A percentile compares a stretch with the other conserved stretches of the same genome.
These are phyloP conservation scores for Lepus timidus DNA, from an alignment of 2,113 vertebrate genomes.

Conservation along the genomic window DNA sequence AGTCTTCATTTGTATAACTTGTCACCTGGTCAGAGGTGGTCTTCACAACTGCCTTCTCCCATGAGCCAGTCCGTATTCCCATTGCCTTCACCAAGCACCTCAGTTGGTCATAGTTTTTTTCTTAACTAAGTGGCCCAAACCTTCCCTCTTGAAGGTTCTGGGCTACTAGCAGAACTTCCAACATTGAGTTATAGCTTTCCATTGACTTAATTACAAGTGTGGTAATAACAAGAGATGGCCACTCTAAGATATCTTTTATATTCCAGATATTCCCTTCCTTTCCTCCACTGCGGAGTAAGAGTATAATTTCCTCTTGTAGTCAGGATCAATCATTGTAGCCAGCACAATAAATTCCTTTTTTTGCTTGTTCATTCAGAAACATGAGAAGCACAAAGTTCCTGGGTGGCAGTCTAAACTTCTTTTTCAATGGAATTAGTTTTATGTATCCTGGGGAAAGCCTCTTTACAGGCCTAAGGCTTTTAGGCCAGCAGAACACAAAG, in stretches of 20 bases:
- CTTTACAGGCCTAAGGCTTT: neutral
- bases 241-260: neutral
- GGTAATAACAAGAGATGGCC: neutral
- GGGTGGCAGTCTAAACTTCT: neutral
- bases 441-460: neutral
- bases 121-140: neutral
- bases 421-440: neutral
- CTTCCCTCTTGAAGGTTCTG: neutral
- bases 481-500: neutral
- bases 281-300: neutral
- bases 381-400: neutral
- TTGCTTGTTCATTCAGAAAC: neutral
- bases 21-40: neutral
- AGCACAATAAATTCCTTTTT: neutral
- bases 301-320: neutral
- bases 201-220: neutral
- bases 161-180: neutral
- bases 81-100: neutral
- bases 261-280: neutral
- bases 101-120: neutral
- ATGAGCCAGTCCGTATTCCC: neutral
- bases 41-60: neutral
- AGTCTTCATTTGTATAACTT: neutral
- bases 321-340: neutral
- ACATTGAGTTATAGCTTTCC: neutral